A percentile compares a stretch with the other conserved stretches of the same genome.
Conservation (phyloP, 2,113 vertebrate species). For the Microcebus murinus region DNA sequence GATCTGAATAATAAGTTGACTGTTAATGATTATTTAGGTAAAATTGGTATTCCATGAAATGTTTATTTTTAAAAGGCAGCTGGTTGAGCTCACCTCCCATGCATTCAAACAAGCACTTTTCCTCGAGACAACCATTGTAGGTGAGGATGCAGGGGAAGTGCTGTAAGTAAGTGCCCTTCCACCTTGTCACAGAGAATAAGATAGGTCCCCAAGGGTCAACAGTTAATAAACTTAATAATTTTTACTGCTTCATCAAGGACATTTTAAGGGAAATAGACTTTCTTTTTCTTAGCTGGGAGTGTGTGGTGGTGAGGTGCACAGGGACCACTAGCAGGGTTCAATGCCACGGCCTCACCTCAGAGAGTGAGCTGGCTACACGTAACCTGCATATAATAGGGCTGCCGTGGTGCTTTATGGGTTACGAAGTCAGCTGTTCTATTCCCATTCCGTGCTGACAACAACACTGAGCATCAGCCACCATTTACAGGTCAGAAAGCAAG, state of each 20-base stretch:
- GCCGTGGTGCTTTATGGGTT: not conserved
- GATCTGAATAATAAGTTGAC: not conserved
- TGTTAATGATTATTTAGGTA: not conserved
- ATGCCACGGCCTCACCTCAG: not conserved
- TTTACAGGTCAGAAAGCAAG: not conserved
- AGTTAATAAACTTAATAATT: not conserved
- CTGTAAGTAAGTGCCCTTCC: not conserved
- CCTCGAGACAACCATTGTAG: too few species aligned
- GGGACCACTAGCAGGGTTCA: fast-evolving
- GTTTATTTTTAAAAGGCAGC: too few species aligned
- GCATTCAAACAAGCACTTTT: not conserved
- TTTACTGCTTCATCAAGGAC: not conserved
- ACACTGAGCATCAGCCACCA: not conserved
- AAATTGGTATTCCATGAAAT: not conserved
- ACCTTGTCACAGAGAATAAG: not conserved
- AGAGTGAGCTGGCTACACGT: not conserved
- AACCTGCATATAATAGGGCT: too few species aligned
- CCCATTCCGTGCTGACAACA: not conserved
- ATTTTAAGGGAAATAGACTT: not conserved
- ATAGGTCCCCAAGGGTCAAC: not conserved
- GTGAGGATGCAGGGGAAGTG: not conserved
- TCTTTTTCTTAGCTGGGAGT: not conserved
- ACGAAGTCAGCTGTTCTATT: not conserved
- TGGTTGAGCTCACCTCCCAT: not conserved
- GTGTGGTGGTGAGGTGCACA: not conserved